Conservation (phyloP, 2,888 invertebrate genomes). For the Anagyrus pseudococci region DNA sequence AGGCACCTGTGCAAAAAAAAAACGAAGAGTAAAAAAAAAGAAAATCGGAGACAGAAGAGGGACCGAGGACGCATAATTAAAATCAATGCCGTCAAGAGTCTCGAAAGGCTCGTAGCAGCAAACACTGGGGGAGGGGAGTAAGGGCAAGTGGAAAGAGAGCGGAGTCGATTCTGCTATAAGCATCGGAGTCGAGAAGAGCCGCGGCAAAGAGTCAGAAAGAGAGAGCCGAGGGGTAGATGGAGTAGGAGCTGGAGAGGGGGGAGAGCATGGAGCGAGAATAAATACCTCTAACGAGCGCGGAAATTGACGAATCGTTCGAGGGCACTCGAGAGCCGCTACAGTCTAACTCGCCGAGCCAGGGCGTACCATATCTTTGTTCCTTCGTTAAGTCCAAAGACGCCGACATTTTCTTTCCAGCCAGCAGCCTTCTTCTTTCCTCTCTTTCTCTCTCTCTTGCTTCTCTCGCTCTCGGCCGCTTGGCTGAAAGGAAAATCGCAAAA, state of each 20-base stretch:
- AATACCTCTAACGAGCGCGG: conserved; percentile 54
- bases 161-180: no score
- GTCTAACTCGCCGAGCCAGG: not conserved
- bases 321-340: conserved; percentile 41
- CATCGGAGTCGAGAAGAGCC: not conserved
- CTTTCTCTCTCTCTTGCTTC: not conserved
- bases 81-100: conserved; percentile 46
- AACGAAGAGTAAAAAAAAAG: not conserved
- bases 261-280: conserved; percentile 45
- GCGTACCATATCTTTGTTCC: conserved; percentile 46
- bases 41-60: not conserved
- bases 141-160: no score
- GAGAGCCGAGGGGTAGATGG: conserved; percentile 2
- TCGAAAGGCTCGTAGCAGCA: conserved; percentile 8
- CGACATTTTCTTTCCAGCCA: conserved; percentile 41
- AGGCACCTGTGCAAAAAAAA: not conserved
- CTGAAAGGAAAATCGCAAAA: not conserved
- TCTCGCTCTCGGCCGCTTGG: not conserved
- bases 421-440: no score
- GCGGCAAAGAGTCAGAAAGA: conserved; percentile 8
- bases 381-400: conserved; percentile 48
- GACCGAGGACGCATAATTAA: conserved; percentile 46
- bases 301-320: conserved; percentile 49
- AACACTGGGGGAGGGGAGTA: no score
- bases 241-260: not conserved